Percentiles rank a stretch among this genome's conserved stretches.
These are phyloP conservation scores for Crotalus horridus DNA, from an alignment of 2,113 vertebrate genomes.

Conservation along the genomic window DNA sequence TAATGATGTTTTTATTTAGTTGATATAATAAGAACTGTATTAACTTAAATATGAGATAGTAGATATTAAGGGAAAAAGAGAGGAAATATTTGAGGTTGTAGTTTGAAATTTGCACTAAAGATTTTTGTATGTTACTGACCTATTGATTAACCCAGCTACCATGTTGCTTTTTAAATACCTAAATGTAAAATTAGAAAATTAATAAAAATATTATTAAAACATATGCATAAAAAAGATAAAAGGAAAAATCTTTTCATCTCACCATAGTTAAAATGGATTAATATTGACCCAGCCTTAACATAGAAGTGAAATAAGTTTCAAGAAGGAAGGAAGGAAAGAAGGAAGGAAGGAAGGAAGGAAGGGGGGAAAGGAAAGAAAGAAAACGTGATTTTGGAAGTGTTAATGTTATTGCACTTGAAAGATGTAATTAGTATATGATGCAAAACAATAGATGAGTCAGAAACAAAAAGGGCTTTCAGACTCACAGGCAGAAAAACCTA, in stretches of 20 bases:
- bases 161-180: too few species aligned
- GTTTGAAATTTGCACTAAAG: too few species aligned
- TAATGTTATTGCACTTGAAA: neutral
- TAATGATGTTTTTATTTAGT: too few species aligned
- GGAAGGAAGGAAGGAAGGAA: neutral
- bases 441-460: neutral
- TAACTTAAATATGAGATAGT: too few species aligned
- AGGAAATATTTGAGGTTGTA: too few species aligned
- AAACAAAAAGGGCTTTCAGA: neutral
- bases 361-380: neutral
- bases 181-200: too few species aligned
- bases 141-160: too few species aligned
- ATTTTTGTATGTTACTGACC: too few species aligned
- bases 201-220: too few species aligned
- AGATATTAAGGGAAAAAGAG: too few species aligned
- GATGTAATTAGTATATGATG: neutral
- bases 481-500: neutral
- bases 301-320: neutral
- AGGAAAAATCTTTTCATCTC: neutral
- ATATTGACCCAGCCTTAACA: neutral
- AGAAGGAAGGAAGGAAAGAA: neutral
- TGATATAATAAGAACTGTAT: too few species aligned
- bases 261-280: neutral
- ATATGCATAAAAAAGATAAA: neutral
- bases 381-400: neutral